A percentile compares a stretch with the other conserved stretches of the same genome.
Conservation (phyloP, 2,113 vertebrate genomes). For the Podocnemis expansa region DNA sequence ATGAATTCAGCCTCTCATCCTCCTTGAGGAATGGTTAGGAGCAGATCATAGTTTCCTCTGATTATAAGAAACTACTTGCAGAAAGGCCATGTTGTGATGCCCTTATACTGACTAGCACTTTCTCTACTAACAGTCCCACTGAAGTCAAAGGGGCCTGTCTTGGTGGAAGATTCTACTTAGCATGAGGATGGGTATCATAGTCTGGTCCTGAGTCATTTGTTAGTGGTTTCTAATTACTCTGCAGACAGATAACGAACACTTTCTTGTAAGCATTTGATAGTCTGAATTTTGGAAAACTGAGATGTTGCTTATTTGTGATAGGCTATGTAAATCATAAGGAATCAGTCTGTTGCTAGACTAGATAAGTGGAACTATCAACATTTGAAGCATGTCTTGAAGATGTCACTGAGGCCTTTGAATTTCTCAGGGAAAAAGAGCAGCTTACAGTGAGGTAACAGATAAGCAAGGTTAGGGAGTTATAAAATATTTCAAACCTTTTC, state of each 20-base stretch:
- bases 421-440: background rate
- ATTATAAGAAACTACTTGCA: background rate
- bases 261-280: background rate
- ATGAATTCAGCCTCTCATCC: slow-evolving; percentile 1
- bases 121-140: background rate
- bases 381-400: background rate
- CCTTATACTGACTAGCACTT: background rate
- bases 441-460: background rate
- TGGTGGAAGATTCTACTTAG: background rate
- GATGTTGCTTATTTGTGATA: background rate
- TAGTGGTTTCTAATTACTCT: background rate
- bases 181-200: background rate
- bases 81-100: background rate
- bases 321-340: background rate
- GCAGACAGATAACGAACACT: background rate
- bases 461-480: background rate
- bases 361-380: background rate
- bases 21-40: background rate
- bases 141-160: background rate
- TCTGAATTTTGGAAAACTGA: background rate
- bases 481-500: background rate
- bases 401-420: background rate
- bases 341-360: background rate
- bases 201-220: background rate
- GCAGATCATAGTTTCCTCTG: background rate